Evolutionary conservation across 1,140 invertebrate genomes (phyloP).

Genomic region (Anastrepha obliqua): DNA sequence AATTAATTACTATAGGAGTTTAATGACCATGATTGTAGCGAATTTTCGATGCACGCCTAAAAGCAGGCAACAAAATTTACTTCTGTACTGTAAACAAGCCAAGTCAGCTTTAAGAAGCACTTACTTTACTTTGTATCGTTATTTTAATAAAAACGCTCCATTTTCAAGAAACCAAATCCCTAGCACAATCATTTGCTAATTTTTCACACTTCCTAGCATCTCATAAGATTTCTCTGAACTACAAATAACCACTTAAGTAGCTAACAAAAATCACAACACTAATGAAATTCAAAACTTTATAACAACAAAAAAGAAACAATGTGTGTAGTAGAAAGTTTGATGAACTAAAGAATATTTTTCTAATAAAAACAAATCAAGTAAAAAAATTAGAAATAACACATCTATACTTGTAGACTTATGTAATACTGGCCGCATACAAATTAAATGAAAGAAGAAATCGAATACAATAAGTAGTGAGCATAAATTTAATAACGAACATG

Average conservation of each 20-base stretch:
- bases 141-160: no score
- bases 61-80: not conserved
- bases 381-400: not conserved
- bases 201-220: not conserved
- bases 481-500: not conserved
- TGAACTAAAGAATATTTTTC: conserved; percentile 15
- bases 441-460: not conserved
- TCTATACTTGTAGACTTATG: not conserved
- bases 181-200: not conserved
- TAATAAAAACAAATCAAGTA: not conserved
- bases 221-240: not conserved
- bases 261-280: not conserved
- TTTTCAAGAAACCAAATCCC: no score
- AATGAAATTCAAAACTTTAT: not conserved
- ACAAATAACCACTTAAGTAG: not conserved
- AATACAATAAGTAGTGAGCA: conserved; percentile 1
- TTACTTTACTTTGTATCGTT: no score
- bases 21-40: no score
- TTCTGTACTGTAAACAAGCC: no score
- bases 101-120: no score
- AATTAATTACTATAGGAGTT: no score
- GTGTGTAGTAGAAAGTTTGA: not conserved
- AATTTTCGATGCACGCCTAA: not conserved
- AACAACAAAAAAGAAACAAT: not conserved
- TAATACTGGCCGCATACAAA: not conserved